Conservation (phyloP, 2,113 vertebrate genomes). For the Peucedramus taeniatus region DNA sequence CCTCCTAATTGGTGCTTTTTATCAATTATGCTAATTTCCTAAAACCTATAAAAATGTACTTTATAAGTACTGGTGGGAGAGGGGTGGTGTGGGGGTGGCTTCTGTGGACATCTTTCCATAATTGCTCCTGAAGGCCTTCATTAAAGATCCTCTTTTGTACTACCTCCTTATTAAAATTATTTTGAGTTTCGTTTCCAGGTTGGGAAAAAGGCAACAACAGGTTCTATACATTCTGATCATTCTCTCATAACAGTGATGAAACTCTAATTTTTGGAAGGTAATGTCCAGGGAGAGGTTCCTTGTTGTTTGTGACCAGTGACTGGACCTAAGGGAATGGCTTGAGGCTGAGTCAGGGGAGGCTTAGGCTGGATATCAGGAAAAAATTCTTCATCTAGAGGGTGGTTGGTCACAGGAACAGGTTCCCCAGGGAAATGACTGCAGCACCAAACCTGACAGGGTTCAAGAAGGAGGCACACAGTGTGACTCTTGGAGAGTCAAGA, state of each 20-base stretch:
- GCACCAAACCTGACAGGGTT: neutral
- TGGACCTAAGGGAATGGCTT: too few relatives aligned
- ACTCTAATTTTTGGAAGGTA: neutral
- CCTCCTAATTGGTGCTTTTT: neutral
- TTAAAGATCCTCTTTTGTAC: neutral
- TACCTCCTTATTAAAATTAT: neutral
- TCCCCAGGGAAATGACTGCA: neutral
- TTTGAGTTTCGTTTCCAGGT: neutral
- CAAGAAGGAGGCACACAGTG: fast-evolving
- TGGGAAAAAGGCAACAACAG: too few relatives aligned
- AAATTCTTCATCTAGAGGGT: neutral
- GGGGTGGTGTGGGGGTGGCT: too few relatives aligned
- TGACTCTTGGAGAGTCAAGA: neutral
- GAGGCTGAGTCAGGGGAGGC: neutral
- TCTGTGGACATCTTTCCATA: neutral
- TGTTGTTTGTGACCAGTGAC: too few relatives aligned
- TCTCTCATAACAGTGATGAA: neutral
- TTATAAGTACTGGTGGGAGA: too few relatives aligned
- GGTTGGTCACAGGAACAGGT: too few relatives aligned
- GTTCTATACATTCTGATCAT: neutral
- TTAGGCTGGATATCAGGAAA: neutral
- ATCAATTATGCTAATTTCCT: neutral
- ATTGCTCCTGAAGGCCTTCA: neutral
- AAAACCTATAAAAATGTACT: neutral
- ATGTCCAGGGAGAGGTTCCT: neutral